phyloP scores from a whole-genome alignment of 2,113 vertebrate species.

The Oceanites oceanicus region DNA sequence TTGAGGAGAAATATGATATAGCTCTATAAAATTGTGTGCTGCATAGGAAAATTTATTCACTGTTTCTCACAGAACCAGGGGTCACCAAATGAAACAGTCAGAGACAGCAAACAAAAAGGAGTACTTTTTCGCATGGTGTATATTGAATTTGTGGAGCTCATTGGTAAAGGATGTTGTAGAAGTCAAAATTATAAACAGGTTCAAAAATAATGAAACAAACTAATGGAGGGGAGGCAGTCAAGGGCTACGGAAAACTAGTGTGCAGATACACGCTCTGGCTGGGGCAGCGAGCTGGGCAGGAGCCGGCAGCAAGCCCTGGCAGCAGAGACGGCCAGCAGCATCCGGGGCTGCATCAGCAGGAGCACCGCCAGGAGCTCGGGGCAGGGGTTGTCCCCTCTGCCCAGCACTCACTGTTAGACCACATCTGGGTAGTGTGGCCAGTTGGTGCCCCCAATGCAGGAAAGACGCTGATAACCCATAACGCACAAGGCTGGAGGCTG shows the following conservation, averaged over 20 bases:
- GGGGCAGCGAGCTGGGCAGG: not conserved
- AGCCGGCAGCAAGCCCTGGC: not conserved
- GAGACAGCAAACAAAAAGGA: not conserved
- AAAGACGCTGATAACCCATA: not conserved
- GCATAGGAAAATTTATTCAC: not conserved
- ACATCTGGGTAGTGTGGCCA: rapidly evolving
- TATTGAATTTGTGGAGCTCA: not conserved
- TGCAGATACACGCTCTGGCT: not conserved
- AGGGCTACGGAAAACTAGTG: not conserved
- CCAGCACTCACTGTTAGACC: not conserved
- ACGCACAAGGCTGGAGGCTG: no score
- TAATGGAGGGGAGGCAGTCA: not conserved
- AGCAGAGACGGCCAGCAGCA: not conserved
- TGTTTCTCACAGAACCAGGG: not conserved
- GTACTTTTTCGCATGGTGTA: not conserved
- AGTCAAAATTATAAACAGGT: not conserved
- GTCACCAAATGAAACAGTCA: not conserved
- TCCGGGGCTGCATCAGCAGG: not conserved
- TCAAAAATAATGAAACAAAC: not conserved
- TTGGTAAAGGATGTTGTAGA: not conserved
- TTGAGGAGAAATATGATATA: not conserved
- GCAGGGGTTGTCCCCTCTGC: not conserved
- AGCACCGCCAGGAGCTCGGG: rapidly evolving
- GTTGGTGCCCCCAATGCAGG: not conserved
- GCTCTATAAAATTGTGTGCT: not conserved